A percentile compares a stretch with the other conserved stretches of the same genome.
Conservation (phyloP, 2,797 vertebrate species). For the Gobio occitaniae region DNA sequence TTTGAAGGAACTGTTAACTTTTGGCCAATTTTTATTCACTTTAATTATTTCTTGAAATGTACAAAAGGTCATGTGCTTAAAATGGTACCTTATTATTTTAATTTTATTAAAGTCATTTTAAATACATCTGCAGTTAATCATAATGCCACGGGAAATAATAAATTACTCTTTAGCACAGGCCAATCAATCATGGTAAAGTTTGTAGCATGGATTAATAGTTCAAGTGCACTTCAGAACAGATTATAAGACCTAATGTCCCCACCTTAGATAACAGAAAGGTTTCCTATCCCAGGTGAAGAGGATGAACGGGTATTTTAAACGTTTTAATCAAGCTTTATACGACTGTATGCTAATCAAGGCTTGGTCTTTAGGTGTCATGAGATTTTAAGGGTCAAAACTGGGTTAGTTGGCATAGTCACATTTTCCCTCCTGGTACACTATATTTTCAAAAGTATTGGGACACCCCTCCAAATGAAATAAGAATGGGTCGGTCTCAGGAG, state of each 20-base stretch:
- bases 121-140: constrained; percentile 18
- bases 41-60: background rate
- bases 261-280: constrained; percentile 21
- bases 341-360: background rate
- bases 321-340: background rate
- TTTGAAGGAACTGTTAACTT: constrained; percentile 9
- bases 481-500: too few species aligned
- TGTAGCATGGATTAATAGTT: constrained; percentile 15
- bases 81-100: constrained; percentile 8
- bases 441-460: too few species aligned
- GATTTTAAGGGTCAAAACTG: background rate
- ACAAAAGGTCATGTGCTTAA: constrained; percentile 12
- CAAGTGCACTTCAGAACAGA: constrained; percentile 28
- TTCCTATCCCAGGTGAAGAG: background rate
- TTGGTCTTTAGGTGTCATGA: background rate
- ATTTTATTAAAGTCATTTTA: constrained; percentile 4
- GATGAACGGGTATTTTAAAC: background rate
- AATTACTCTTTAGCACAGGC: constrained; percentile 6
- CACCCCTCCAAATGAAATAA: too few species aligned
- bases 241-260: background rate
- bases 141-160: constrained; percentile 28
- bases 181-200: constrained; percentile 10
- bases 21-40: background rate
- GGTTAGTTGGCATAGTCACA: background rate
- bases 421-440: background rate